These are phyloP conservation scores for Dysdera silvatica DNA, from an alignment of 1,140 invertebrate genomes.

Conservation along the genomic window DNA sequence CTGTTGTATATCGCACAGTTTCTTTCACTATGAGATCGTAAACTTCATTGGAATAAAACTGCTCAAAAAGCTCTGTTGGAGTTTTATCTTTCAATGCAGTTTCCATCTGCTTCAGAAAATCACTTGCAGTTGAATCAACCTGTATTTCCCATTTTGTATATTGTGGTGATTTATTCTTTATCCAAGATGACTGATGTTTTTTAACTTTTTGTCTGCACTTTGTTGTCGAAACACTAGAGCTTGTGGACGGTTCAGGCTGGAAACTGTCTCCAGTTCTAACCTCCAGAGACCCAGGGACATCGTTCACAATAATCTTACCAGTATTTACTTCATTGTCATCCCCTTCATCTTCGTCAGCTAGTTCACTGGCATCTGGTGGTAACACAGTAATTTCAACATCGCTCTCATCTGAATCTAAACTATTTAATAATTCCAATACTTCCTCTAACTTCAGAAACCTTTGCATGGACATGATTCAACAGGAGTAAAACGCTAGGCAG, in stretches of 20 bases:
- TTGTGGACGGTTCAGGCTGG: neutral
- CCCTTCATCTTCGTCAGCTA: neutral
- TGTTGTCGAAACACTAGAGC: neutral
- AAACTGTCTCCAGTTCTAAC: slow-evolving; percentile 7
- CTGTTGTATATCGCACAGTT: slow-evolving; percentile 10
- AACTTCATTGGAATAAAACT: slow-evolving; percentile 12
- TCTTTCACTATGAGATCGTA: slow-evolving; percentile 9
- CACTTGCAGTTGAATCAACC: neutral
- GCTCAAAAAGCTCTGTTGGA: slow-evolving; percentile 1
- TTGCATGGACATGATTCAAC: neutral
- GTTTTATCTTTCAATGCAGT: slow-evolving; percentile 12
- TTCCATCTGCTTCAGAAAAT: slow-evolving; percentile 6
- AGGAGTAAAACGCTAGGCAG: no score
- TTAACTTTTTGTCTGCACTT: neutral
- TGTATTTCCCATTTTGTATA: slow-evolving; percentile 8
- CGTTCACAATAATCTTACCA: slow-evolving; percentile 2
- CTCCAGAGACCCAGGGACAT: neutral
- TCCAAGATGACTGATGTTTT: neutral
- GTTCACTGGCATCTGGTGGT: slow-evolving; percentile 4
- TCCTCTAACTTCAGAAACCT: neutral
- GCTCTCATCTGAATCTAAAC: slow-evolving; percentile 9
- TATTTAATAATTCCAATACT: slow-evolving; percentile 10
- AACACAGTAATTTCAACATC: slow-evolving; percentile 10
- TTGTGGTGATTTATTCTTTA: neutral
- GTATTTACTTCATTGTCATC: neutral